These are phyloP conservation scores for Mythimna pallens DNA, from an alignment of 2,888 invertebrate genomes.

Conservation along the genomic window DNA sequence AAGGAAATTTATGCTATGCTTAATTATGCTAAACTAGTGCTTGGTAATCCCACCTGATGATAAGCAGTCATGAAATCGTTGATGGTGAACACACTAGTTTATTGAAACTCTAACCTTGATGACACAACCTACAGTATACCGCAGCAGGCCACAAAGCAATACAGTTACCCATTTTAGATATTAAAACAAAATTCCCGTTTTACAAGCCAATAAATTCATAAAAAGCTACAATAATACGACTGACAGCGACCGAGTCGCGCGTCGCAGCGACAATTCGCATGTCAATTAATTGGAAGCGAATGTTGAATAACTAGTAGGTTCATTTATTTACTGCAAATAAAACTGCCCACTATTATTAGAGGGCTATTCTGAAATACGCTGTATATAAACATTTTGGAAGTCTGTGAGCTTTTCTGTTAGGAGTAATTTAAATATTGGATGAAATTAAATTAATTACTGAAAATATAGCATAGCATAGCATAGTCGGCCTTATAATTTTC, in stretches of 20 bases:
- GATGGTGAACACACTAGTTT: no score
- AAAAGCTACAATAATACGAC: slow-evolving; percentile 7
- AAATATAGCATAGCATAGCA: no score
- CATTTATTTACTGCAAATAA: slow-evolving; percentile 56
- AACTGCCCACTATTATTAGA: slow-evolving; percentile 39
- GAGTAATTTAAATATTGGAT: slow-evolving; percentile 4
- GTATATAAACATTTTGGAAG: slow-evolving; percentile 5
- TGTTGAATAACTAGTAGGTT: slow-evolving; percentile 46
- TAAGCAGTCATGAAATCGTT: no score
- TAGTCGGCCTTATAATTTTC: no score
- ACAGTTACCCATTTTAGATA: not conserved
- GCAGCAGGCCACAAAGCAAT: not conserved
- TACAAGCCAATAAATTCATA: not conserved
- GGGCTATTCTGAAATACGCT: slow-evolving; percentile 34
- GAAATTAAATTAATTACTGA: not conserved
- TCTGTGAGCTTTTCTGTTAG: not conserved
- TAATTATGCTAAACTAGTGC: no score
- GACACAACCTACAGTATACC: no score
- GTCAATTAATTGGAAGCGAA: slow-evolving; percentile 61
- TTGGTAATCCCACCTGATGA: no score
- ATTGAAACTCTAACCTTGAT: no score
- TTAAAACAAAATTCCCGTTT: not conserved
- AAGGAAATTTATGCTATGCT: no score
- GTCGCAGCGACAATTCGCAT: slow-evolving; percentile 52
- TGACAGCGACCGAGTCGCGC: slow-evolving; percentile 33